A percentile compares a stretch with the other conserved stretches of the same genome.
These are phyloP conservation scores for Stenolophus ochropezus DNA, from an alignment of 2,888 invertebrate species.

Conservation along the genomic window DNA sequence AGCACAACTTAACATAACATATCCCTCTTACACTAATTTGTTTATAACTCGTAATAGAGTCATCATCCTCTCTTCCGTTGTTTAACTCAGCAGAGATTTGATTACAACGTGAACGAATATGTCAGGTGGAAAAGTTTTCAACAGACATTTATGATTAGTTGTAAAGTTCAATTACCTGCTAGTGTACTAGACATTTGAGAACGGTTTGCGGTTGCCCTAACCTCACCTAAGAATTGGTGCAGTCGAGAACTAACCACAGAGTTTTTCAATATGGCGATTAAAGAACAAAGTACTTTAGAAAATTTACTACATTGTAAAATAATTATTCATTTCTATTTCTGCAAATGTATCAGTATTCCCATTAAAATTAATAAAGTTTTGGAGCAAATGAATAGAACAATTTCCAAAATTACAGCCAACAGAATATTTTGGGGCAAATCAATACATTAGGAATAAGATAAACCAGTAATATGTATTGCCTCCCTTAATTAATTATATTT, in stretches of 20 bases:
- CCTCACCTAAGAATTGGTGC: conserved; percentile 18
- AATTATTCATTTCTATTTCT: too few relatives aligned
- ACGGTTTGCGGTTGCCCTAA: conserved; percentile 10
- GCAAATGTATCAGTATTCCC: too few relatives aligned
- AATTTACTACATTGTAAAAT: too few relatives aligned
- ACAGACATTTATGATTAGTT: conserved; percentile 37
- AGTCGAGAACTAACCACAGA: not conserved
- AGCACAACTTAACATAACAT: not conserved
- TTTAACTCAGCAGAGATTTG: not conserved
- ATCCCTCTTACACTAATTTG: not conserved
- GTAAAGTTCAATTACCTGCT: conserved; percentile 40
- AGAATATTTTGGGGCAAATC: too few relatives aligned
- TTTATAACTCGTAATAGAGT: not conserved
- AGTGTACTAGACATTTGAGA: conserved; percentile 31
- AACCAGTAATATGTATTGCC: too few relatives aligned
- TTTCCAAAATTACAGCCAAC: too few relatives aligned
- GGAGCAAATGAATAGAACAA: too few relatives aligned
- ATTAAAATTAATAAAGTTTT: too few relatives aligned
- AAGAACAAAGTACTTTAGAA: too few relatives aligned
- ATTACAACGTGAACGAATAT: conserved; percentile 6
- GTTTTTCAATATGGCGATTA: not conserved
- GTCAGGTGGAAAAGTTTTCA: conserved; percentile 13
- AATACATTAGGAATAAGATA: too few relatives aligned
- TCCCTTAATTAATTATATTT: too few relatives aligned
- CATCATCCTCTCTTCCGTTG: not conserved